Conservation (phyloP, 2,797 vertebrate genomes). For the Molossus molossus region DNA sequence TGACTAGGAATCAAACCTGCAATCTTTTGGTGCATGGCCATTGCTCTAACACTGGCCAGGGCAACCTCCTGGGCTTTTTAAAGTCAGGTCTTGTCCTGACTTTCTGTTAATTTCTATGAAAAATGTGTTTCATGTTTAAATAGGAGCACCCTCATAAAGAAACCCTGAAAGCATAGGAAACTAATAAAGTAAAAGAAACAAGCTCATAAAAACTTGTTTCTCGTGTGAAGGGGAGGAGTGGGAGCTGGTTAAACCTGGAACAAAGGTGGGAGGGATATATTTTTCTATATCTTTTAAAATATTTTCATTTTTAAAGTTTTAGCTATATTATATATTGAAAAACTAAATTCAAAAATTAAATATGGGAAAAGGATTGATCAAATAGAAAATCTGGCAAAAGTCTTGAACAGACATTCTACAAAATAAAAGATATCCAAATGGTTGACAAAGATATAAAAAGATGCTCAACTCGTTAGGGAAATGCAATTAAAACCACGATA, state of each 20-base stretch:
- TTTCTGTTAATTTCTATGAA: slow-evolving; percentile 63
- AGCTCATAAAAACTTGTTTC: slow-evolving; percentile 6
- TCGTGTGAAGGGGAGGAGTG: not conserved
- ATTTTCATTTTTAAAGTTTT: slow-evolving; percentile 50
- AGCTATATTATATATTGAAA: not conserved
- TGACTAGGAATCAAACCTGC: no score
- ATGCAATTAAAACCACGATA: slow-evolving; percentile 26
- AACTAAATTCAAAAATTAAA: slow-evolving; percentile 61
- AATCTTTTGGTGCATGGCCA: no score
- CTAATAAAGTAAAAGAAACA: slow-evolving; percentile 29
- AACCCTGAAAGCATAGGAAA: not conserved
- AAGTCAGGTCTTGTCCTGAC: not conserved
- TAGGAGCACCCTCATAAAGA: not conserved
- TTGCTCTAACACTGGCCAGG: no score
- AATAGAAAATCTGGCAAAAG: slow-evolving; percentile 41
- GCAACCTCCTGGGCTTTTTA: slow-evolving; percentile 20
- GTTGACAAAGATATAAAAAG: not conserved
- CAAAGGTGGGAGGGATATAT: not conserved
- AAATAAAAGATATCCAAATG: not conserved
- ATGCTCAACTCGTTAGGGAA: not conserved
- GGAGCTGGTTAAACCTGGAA: not conserved
- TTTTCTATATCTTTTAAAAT: slow-evolving; percentile 12
- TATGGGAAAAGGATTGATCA: not conserved
- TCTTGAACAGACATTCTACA: not conserved
- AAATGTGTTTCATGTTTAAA: slow-evolving; percentile 54